Evolutionary conservation across 2,797 vertebrate species (phyloP), one percentile per base, ranked within the genome.

Genomic region (Peromyscus nudipes): DNA sequence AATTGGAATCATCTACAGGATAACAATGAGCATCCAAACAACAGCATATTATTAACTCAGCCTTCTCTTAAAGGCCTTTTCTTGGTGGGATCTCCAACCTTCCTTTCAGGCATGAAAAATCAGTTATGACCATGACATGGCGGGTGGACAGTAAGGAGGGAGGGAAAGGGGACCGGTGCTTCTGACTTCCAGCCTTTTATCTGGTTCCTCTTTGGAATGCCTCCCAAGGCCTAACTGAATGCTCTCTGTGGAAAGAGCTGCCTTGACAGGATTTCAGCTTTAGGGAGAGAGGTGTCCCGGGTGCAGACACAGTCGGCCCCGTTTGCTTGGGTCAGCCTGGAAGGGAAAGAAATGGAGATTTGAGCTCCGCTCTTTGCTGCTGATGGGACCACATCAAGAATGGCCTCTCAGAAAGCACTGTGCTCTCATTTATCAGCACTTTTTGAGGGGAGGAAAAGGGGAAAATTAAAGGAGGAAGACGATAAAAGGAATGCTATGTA

Each of bases 41-140:
- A 83, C 65, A 89, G 73, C 25, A 65, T 67, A 86, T 69, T 49
- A 67, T 46, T 65, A 91, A 83, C 37, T 17, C 86, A 84, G 46
- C 13, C 82, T 95, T 64, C 89, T 64, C 75, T 67, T 84, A 81
- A 81, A 94, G 96, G 75, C 21, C 57, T 88, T 62, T 95, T 96
- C 79, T 81, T 81, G 79, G 91, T 37, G 69, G 52, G 55, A 55
- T 77, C 89, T 76, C 89, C 79, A 89, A 37, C 76, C 86, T 94
- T 93, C 80, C 84, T 96, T 84, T 92, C 40, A 49, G 86, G 64
- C 76, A 79, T 87, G 43, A 92, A 86, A 69, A 71, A 92, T 92
- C 91, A 90, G 52, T 69, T 89, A 46, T 43, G 43, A 40, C 3
- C 73, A 31, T 9, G 89, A 49, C 27, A 83, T 57, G 83, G 80